Conservation (phyloP, 2,888 invertebrate genomes). For the Charanyca ferruginea region DNA sequence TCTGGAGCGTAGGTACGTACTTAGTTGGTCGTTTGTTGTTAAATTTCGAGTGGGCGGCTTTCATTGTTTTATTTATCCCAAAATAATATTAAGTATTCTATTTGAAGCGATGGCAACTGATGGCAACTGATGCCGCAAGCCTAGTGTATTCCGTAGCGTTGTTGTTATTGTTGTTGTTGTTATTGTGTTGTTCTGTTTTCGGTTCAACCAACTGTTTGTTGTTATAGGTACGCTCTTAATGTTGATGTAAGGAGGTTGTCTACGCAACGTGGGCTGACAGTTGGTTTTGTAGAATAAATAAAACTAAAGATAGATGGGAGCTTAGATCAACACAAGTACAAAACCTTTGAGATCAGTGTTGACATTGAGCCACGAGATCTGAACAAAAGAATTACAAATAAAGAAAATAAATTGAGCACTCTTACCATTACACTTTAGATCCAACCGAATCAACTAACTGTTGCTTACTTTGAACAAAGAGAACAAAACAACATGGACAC, state of each 20-base stretch:
- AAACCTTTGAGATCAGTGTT: background rate
- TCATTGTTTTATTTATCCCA: constrained; percentile 31
- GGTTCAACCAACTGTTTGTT: constrained; percentile 39
- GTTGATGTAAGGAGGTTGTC: constrained; percentile 20
- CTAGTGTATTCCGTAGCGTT: constrained; percentile 1
- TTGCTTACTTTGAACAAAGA: background rate
- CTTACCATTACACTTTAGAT: background rate
- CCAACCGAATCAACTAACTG: background rate
- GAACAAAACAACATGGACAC: background rate
- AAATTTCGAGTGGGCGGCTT: constrained; percentile 15
- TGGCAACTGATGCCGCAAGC: constrained; percentile 8
- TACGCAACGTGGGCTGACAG: background rate
- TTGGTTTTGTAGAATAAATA: constrained; percentile 6
- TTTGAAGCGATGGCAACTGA: constrained; percentile 12
- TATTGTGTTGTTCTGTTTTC: constrained; percentile 23
- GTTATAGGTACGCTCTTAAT: constrained; percentile 10
- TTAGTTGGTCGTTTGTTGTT: background rate
- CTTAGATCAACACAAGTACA: constrained; percentile 9
- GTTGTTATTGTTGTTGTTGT: constrained; percentile 46
- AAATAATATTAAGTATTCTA: constrained; percentile 38
- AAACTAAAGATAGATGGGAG: background rate
- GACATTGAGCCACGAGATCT: background rate
- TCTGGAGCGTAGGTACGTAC: background rate
- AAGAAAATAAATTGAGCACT: background rate
- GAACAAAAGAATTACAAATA: background rate